Percentiles rank a stretch among this genome's conserved stretches.
Conservation (phyloP, 2,797 vertebrate species). For the Huso huso region DNA sequence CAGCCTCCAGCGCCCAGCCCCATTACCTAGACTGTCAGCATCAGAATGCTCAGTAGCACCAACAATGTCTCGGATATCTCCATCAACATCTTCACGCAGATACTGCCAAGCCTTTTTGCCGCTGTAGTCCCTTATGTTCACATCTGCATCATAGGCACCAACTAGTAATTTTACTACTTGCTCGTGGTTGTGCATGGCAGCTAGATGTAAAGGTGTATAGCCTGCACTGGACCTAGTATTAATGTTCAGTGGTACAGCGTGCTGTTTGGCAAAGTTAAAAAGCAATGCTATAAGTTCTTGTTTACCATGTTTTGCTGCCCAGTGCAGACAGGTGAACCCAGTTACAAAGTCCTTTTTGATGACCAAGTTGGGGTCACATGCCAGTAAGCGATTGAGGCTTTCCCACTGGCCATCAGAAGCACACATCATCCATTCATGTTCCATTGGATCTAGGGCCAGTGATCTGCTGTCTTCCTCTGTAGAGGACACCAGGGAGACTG, state of each 20-base stretch:
- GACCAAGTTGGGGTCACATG: slow-evolving; percentile 63
- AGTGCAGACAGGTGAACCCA: slow-evolving; percentile 87
- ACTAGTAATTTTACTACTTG: slow-evolving; percentile 89
- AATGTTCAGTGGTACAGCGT: slow-evolving; percentile 59
- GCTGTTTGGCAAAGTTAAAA: slow-evolving; percentile 65
- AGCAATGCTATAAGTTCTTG: slow-evolving; percentile 77
- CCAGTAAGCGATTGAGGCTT: slow-evolving; percentile 59
- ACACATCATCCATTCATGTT: slow-evolving; percentile 91
- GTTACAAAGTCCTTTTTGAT: slow-evolving; percentile 81
- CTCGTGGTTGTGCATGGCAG: slow-evolving; percentile 79
- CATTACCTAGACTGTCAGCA: neutral
- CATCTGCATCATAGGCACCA: slow-evolving; percentile 79
- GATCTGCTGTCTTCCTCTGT: slow-evolving; percentile 74
- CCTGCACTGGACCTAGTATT: slow-evolving; percentile 71
- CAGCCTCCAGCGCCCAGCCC: slow-evolving; percentile 62
- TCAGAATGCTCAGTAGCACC: slow-evolving; percentile 52
- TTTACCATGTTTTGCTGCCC: slow-evolving; percentile 83
- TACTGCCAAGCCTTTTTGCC: slow-evolving; percentile 86
- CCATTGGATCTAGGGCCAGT: slow-evolving; percentile 72
- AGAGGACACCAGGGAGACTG: slow-evolving; percentile 64
- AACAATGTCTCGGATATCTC: slow-evolving; percentile 70
- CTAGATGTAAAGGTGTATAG: slow-evolving; percentile 87
- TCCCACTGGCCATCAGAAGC: slow-evolving; percentile 76
- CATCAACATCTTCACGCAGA: slow-evolving; percentile 50
- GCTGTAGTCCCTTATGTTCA: slow-evolving; percentile 81